These are phyloP conservation scores for Heliconius ismenius DNA, from an alignment of 2,888 invertebrate species.

Conservation along the genomic window DNA sequence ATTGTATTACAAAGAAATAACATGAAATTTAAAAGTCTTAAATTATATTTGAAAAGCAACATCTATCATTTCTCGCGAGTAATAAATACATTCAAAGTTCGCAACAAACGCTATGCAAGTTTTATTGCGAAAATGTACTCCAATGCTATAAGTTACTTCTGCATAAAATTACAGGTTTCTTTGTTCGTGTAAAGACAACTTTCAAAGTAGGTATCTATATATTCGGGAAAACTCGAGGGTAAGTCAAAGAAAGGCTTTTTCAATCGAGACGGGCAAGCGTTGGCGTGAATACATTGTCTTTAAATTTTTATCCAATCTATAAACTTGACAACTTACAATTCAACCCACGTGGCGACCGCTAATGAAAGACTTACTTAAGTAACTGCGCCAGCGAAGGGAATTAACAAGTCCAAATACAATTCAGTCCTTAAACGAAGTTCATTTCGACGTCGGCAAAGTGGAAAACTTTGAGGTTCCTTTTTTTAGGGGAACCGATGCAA, in stretches of 20 bases:
- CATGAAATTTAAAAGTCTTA: not conserved
- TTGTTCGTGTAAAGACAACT: constrained; percentile 24
- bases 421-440: constrained; percentile 74
- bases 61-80: constrained; percentile 1
- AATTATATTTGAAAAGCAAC: not conserved
- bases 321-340: constrained; percentile 65
- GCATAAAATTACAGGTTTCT: constrained; percentile 29
- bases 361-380: constrained; percentile 80
- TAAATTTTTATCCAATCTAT: constrained; percentile 63
- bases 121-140: not conserved
- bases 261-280: constrained; percentile 39
- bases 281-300: constrained; percentile 60
- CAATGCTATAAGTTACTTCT: constrained; percentile 20
- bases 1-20: not conserved
- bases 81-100: constrained; percentile 14
- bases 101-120: constrained; percentile 6
- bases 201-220: constrained; percentile 9
- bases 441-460: constrained; percentile 75
- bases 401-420: constrained; percentile 80
- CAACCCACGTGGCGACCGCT: constrained; percentile 74
- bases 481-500: constrained; percentile 63
- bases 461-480: constrained; percentile 68
- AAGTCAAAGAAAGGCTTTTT: constrained; percentile 22
- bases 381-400: constrained; percentile 71
- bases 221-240: constrained; percentile 14